A percentile compares a stretch with the other conserved stretches of the same genome.
Evolutionary conservation across 2,888 invertebrate genomes (phyloP).

Genomic region (Patella caerulea): DNA sequence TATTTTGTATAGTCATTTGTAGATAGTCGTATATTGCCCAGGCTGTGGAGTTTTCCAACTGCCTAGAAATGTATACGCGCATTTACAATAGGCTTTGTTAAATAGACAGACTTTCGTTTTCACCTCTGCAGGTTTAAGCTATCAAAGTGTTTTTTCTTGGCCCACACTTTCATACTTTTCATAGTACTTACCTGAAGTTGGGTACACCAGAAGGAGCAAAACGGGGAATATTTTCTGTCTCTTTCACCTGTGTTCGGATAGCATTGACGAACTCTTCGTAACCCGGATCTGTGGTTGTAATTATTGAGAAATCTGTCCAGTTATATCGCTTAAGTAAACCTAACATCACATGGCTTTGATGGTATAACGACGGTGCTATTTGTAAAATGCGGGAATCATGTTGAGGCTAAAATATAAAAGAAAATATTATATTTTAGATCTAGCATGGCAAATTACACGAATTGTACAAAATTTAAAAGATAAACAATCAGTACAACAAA

Average conservation of each 20-base stretch:
- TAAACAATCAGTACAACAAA: no score
- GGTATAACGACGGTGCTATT: slow-evolving; percentile 95
- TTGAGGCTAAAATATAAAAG: slow-evolving; percentile 53
- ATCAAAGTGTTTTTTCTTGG: no score
- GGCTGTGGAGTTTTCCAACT: no score
- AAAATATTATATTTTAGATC: background rate
- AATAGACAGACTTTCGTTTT: no score
- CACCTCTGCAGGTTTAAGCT: no score
- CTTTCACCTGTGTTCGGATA: slow-evolving; percentile 79
- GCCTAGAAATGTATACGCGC: no score
- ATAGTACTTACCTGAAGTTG: slow-evolving; percentile 21
- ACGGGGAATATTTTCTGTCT: slow-evolving; percentile 18
- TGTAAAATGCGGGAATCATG: slow-evolving; percentile 90
- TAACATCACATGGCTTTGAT: slow-evolving; percentile 96
- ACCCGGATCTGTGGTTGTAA: slow-evolving; percentile 84
- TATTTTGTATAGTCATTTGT: no score
- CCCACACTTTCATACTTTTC: no score
- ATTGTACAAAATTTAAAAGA: no score
- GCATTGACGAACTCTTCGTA: slow-evolving; percentile 97
- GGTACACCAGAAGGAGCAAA: slow-evolving; percentile 17
- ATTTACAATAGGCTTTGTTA: no score
- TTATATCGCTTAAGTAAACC: slow-evolving; percentile 94
- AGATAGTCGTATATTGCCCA: no score
- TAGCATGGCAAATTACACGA: no score
- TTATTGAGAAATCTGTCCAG: slow-evolving; percentile 96